Evolutionary conservation across 2,888 invertebrate genomes (phyloP).

Genomic region (Apotomis turbidana): DNA sequence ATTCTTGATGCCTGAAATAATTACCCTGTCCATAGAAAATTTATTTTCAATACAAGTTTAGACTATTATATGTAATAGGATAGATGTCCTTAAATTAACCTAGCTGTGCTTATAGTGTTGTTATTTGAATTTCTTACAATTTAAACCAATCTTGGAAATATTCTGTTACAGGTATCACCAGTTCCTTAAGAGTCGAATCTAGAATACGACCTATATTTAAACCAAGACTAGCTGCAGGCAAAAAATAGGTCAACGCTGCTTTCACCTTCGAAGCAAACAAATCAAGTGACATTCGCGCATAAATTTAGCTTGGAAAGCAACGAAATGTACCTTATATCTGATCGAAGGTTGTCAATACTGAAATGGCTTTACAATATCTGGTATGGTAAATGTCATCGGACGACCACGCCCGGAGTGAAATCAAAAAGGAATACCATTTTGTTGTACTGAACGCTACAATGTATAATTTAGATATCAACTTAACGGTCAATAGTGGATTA

Average conservation of each 20-base stretch:
- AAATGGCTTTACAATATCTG: slow-evolving; percentile 47
- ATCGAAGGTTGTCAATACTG: slow-evolving; percentile 51
- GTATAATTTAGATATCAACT: slow-evolving; percentile 52
- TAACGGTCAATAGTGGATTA: slow-evolving; percentile 50
- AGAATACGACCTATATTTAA: background rate
- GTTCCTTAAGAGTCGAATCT: too few relatives aligned
- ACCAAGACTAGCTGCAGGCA: background rate
- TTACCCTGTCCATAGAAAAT: too few relatives aligned
- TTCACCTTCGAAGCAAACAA: slow-evolving; percentile 51
- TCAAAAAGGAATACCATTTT: slow-evolving; percentile 45
- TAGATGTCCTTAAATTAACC: too few relatives aligned
- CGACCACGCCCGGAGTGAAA: slow-evolving; percentile 48
- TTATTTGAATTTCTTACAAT: too few relatives aligned
- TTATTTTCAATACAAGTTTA: too few relatives aligned
- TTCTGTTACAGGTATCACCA: too few relatives aligned
- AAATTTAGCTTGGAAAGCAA: slow-evolving; percentile 40
- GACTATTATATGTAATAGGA: too few relatives aligned
- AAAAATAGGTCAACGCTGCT: slow-evolving; percentile 43
- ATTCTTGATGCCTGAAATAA: too few relatives aligned
- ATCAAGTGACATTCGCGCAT: slow-evolving; percentile 51
- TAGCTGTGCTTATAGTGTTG: too few relatives aligned
- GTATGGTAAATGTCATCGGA: slow-evolving; percentile 54
- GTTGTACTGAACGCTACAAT: slow-evolving; percentile 46
- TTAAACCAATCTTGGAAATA: too few relatives aligned
- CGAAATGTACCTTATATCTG: slow-evolving; percentile 47